Evolutionary conservation across 2,113 vertebrate genomes (phyloP).

Genomic region (Nansenia antarctica): DNA sequence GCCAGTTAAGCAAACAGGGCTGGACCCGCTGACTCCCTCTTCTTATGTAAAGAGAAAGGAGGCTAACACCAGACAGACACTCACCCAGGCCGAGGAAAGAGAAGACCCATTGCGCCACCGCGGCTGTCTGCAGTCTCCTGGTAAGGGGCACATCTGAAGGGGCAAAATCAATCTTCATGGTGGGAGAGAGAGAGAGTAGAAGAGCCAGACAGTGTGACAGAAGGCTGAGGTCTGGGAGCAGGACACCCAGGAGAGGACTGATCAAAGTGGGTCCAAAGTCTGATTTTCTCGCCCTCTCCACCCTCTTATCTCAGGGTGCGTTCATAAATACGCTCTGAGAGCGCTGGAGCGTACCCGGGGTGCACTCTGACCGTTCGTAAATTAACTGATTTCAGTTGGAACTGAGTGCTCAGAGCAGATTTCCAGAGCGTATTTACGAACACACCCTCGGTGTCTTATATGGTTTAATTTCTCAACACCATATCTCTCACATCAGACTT

Average conservation of each 20-base stretch:
- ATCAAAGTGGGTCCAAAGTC: constrained; percentile 71
- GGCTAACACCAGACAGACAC: constrained; percentile 26
- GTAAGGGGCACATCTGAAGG: constrained; percentile 66
- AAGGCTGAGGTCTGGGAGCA: neutral
- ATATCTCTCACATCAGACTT: constrained; percentile 52
- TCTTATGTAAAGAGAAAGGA: neutral
- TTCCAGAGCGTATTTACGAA: no score
- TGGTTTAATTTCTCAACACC: constrained; percentile 39
- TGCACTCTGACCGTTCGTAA: no score
- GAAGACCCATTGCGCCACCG: constrained; percentile 80
- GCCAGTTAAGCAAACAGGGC: neutral
- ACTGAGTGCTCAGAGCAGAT: no score
- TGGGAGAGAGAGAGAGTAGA: constrained; percentile 17
- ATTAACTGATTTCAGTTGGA: no score
- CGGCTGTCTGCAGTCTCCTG: constrained; percentile 80
- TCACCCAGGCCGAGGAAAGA: constrained; percentile 83
- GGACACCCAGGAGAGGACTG: neutral
- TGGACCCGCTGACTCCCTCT: neutral
- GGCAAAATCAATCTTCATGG: constrained; percentile 82
- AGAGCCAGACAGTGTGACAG: neutral
- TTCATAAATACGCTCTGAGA: no score
- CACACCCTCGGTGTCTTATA: no score
- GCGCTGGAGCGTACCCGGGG: no score
- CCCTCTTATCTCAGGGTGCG: constrained; percentile 65
- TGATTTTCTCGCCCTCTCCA: constrained; percentile 33